Evolutionary conservation across 1,140 invertebrate genomes (phyloP), one percentile per base, ranked within the genome.

Genomic region (Bicyclus anynana): DNA sequence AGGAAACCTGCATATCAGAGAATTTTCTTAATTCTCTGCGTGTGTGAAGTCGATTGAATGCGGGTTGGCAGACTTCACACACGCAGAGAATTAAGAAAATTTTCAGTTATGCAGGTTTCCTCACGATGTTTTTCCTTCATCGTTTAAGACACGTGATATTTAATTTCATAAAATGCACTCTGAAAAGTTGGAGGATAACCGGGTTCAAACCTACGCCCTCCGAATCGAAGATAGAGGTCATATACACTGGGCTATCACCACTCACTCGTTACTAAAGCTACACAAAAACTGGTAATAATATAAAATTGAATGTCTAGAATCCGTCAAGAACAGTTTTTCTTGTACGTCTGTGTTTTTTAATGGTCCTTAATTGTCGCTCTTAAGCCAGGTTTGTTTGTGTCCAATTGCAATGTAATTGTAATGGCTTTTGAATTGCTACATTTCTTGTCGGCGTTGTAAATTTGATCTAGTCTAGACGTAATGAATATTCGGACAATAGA

Each of bases 391-490:
- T 44, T 44, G 40, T 44, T 44, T 44, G 40, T 44, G 40, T 44
- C 40, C 40, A 44, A 44, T 44, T 44, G 40, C 40, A 44, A 20
- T 44, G 40, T 44, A 44, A 44, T 44, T 44, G 40, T 44, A 44
- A 44, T 44, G 40, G 40, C 17, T 44, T 44, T 44, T 18, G 40
- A 44, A 44, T 44, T 44, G 40, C 40, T 44, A 44, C 40, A 10
- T 44, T 44, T 44, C 40, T 44, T 44, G 40, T 44, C 40, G 40
- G 40, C 40, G 10, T 44, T 44, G 40, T 44, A n/a, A 21, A 44
- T 44, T 44, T 44, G 2, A 21, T 44, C 40, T 44, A 44, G 40
- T 44, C 40, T 44, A 44, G 40, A 44, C 40, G 40, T 20, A 21
- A 44, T 44, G 40, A 44, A 44, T 20, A 6, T 44, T 44, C 40